Conservation (phyloP, 2,113 vertebrate genomes). For the Bombycilla garrulus region DNA sequence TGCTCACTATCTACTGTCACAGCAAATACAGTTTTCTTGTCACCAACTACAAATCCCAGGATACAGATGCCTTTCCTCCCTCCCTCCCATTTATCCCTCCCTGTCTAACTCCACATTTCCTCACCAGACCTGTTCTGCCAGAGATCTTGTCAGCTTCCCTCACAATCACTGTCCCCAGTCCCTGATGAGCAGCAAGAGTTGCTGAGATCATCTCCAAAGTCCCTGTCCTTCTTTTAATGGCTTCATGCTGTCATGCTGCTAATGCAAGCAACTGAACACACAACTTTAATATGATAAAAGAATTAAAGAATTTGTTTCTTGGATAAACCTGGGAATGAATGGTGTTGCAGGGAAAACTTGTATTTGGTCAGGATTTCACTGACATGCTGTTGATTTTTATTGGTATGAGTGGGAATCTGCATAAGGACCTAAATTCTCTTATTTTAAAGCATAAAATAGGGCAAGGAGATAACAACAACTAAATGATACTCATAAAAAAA, state of each 20-base stretch:
- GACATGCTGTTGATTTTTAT: neutral
- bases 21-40: slow-evolving; percentile 30
- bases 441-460: neutral
- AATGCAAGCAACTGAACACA: neutral
- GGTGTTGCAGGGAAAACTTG: neutral
- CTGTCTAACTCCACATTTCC: neutral
- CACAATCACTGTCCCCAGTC: neutral
- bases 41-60: slow-evolving; percentile 49
- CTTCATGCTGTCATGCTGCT: neutral
- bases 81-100: neutral
- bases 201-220: neutral
- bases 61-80: neutral
- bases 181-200: neutral
- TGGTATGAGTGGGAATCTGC: neutral
- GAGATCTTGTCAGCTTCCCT: neutral
- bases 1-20: neutral
- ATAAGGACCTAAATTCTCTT: neutral
- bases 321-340: neutral
- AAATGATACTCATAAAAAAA: neutral
- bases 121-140: slow-evolving; percentile 2
- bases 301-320: neutral
- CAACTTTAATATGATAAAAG: neutral
- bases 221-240: neutral
- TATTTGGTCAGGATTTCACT: neutral
- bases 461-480: neutral